A percentile compares a stretch with the other conserved stretches of the same genome.
Conservation (phyloP, 2,797 vertebrate genomes). For the Amblyopsis hoosieri region DNA sequence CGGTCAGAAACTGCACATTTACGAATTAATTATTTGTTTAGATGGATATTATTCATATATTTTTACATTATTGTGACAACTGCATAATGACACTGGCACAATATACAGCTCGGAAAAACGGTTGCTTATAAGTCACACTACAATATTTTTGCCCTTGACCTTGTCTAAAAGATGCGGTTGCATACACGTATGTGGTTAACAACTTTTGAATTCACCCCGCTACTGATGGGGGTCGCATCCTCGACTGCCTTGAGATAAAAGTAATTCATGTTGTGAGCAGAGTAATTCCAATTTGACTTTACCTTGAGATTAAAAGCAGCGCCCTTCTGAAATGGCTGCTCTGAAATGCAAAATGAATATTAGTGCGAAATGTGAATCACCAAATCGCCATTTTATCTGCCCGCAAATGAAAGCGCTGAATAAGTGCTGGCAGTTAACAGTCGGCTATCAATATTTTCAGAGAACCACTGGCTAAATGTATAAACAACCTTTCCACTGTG, state of each 20-base stretch:
- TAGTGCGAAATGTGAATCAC: constrained; percentile 23
- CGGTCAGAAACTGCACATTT: neutral
- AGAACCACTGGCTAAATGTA: constrained; percentile 15
- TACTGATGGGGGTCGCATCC: constrained; percentile 46
- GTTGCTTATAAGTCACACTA: constrained; percentile 14
- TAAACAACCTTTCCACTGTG: neutral
- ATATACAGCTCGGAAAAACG: constrained; percentile 3
- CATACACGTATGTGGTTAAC: constrained; percentile 21
- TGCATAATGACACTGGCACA: neutral
- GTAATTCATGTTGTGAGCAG: constrained; percentile 48
- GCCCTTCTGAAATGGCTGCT: constrained; percentile 32
- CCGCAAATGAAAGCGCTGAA: constrained; percentile 39
- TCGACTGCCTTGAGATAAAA: constrained; percentile 51
- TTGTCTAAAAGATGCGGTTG: neutral
- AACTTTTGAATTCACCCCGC: constrained; percentile 49
- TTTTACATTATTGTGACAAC: no score
- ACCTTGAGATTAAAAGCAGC: constrained; percentile 43
- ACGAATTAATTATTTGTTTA: neutral
- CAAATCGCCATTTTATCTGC: constrained; percentile 36
- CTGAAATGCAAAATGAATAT: constrained; percentile 32
- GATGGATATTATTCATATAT: no score
- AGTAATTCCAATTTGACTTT: constrained; percentile 61
- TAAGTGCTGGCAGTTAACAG: constrained; percentile 22
- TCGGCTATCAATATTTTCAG: constrained; percentile 8
- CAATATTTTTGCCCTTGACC: constrained; percentile 34